Conservation (phyloP, 2,797 vertebrate genomes). For the Rhyacichthys aspro region DNA sequence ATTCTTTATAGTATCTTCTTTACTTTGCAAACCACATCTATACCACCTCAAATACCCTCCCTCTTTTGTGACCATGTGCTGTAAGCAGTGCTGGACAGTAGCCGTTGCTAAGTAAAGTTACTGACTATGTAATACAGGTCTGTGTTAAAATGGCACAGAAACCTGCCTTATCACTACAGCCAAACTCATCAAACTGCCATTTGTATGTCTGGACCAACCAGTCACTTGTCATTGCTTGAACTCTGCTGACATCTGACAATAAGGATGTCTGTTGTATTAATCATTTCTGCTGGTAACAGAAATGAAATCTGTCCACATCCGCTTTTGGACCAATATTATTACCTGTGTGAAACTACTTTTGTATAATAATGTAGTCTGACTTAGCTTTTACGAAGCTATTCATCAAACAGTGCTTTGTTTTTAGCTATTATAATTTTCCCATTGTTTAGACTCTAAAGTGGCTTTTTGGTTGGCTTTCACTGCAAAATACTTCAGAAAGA, state of each 20-base stretch:
- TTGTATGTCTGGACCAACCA: conserved; percentile 50
- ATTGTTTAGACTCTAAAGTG: conserved; percentile 31
- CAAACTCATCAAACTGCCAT: conserved; percentile 56
- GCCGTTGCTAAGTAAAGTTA: conserved; percentile 27
- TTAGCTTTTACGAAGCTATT: conserved; percentile 17
- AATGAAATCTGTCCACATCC: conserved; percentile 53
- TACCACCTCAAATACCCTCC: conserved; percentile 42
- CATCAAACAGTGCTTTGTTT: conserved; percentile 9
- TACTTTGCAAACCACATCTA: conserved; percentile 38
- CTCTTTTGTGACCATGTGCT: conserved; percentile 64
- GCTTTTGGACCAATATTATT: conserved; percentile 61
- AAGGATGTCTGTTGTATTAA: conserved; percentile 12
- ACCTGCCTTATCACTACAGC: conserved; percentile 65
- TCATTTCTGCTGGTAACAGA: conserved; percentile 82
- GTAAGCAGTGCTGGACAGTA: conserved; percentile 31
- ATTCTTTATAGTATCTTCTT: conserved; percentile 55
- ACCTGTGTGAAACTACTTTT: conserved; percentile 21
- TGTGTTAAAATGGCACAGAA: conserved; percentile 34
- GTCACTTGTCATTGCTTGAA: conserved; percentile 14
- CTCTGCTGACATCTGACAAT: conserved; percentile 17
- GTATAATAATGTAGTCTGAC: conserved; percentile 21
- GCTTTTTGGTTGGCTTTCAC: conserved; percentile 16
- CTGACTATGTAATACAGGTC: conserved; percentile 27
- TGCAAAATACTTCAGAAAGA: conserved; percentile 35
- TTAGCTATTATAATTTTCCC: conserved; percentile 17